These are phyloP conservation scores for Sitophilus oryzae DNA, from an alignment of 1,140 invertebrate species.

Conservation along the genomic window DNA sequence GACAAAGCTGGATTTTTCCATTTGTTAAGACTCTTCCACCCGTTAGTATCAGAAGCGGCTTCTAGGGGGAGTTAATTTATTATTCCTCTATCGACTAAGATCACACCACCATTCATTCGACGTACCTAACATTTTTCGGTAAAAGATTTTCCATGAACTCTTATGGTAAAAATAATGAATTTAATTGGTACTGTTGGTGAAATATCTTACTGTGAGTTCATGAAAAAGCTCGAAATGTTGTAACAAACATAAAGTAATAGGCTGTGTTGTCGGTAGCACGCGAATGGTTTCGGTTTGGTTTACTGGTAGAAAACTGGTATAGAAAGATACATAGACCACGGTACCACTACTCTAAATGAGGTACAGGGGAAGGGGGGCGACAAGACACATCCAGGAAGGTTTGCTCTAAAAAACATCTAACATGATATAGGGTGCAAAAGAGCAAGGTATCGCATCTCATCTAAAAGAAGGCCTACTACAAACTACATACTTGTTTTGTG, in stretches of 20 bases:
- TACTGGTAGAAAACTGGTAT: conserved; percentile 15
- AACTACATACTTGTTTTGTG: conserved; percentile 61
- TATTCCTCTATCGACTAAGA: conserved; percentile 5
- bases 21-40: conserved; percentile 10
- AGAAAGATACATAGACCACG: conserved; percentile 7
- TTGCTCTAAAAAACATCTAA: conserved; percentile 39
- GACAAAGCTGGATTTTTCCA: background rate
- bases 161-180: background rate
- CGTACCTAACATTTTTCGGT: background rate
- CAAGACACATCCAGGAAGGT: conserved; percentile 36
- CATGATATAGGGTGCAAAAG: conserved; percentile 41
- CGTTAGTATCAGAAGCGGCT: conserved; percentile 14
- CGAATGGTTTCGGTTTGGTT: conserved; percentile 12
- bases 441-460: conserved; percentile 40
- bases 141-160: conserved; percentile 10
- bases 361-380: conserved; percentile 31
- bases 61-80: background rate
- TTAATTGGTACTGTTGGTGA: no score
- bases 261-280: conserved; percentile 31
- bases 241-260: conserved; percentile 13
- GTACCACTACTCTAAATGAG: conserved; percentile 25
- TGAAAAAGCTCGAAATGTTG: background rate
- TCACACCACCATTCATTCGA: conserved; percentile 8
- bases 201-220: background rate
- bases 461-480: conserved; percentile 43